phyloP scores from a whole-genome alignment of 2,888 invertebrate species.

The Agonopterix arenella region DNA sequence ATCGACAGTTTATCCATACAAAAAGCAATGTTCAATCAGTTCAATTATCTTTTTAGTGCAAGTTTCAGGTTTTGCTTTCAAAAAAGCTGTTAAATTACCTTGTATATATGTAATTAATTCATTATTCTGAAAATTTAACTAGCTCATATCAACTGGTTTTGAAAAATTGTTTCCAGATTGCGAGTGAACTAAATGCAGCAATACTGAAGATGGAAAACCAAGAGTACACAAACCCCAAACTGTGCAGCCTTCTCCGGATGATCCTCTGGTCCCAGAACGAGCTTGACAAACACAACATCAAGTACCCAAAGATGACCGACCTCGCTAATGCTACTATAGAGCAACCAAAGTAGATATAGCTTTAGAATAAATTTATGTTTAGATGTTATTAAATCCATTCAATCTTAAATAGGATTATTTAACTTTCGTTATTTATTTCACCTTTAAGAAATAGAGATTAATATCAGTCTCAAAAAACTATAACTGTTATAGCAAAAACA shows the following conservation, averaged over 20 bases:
- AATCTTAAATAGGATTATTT: neutral
- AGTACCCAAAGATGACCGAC: slow-evolving; percentile 97
- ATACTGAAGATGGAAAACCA: slow-evolving; percentile 95
- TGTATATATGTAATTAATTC: too few species aligned
- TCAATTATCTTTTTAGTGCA: too few species aligned
- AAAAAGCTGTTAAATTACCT: too few species aligned
- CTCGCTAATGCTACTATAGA: slow-evolving; percentile 90
- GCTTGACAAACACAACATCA: slow-evolving; percentile 95
- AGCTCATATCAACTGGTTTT: neutral
- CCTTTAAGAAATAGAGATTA: too few species aligned
- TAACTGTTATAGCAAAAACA: too few species aligned
- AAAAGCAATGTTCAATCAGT: too few species aligned
- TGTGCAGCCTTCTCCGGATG: slow-evolving; percentile 93
- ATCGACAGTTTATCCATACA: too few species aligned
- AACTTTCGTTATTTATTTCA: too few species aligned
- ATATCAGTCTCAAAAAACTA: too few species aligned
- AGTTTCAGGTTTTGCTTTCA: too few species aligned
- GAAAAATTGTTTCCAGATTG: slow-evolving; percentile 80
- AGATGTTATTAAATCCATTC: slow-evolving; percentile 4
- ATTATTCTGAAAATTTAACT: too few species aligned
- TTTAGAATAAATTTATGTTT: slow-evolving; percentile 2
- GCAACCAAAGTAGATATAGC: slow-evolving; percentile 76
- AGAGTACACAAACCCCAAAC: slow-evolving; percentile 92
- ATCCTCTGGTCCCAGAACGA: slow-evolving; percentile 98
- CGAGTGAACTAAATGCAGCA: slow-evolving; percentile 98